phyloP scores from a whole-genome alignment of 1,140 invertebrate species.

The Drosophila fuyamai region DNA sequence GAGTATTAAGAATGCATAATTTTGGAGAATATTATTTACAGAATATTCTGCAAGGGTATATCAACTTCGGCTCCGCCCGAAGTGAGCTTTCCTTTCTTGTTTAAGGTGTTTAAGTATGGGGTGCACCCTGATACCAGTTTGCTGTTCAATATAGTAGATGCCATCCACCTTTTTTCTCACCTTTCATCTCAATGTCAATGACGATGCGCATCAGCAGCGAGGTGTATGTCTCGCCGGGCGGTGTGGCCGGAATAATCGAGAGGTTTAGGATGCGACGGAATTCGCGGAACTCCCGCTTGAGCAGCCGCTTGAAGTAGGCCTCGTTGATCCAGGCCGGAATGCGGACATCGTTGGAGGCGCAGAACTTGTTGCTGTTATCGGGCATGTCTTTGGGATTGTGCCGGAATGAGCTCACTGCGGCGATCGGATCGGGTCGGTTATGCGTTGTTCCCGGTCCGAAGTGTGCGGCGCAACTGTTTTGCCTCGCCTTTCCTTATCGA shows the following conservation, averaged over 20 bases:
- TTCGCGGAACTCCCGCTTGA: conserved; percentile 66
- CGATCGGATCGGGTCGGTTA: background rate
- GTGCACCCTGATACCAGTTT: too few species aligned
- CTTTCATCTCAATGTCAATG: conserved; percentile 82
- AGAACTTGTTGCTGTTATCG: conserved; percentile 78
- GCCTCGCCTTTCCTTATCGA: conserved; percentile 31
- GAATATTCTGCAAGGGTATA: too few species aligned
- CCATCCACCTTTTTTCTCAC: conserved; percentile 42
- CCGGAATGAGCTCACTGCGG: conserved; percentile 38
- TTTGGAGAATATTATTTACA: too few species aligned
- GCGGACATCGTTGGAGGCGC: conserved; percentile 54
- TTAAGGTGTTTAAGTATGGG: too few species aligned
- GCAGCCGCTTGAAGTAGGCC: conserved; percentile 69
- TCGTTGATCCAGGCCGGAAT: conserved; percentile 78
- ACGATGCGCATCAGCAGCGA: conserved; percentile 77
- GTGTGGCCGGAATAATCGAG: conserved; percentile 70
- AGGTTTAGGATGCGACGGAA: conserved; percentile 77
- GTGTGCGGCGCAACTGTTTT: conserved; percentile 45
- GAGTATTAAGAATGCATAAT: too few species aligned
- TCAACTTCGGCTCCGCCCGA: too few species aligned
- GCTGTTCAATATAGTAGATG: background rate
- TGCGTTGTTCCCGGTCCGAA: conserved; percentile 35
- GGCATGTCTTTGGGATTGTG: conserved; percentile 60
- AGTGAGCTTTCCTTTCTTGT: too few species aligned
- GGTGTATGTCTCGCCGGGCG: conserved; percentile 77